Percentiles rank a stretch among this genome's conserved stretches.
phyloP scores from a whole-genome alignment of 1,140 invertebrate genomes.

The Berghia stephanieae region DNA sequence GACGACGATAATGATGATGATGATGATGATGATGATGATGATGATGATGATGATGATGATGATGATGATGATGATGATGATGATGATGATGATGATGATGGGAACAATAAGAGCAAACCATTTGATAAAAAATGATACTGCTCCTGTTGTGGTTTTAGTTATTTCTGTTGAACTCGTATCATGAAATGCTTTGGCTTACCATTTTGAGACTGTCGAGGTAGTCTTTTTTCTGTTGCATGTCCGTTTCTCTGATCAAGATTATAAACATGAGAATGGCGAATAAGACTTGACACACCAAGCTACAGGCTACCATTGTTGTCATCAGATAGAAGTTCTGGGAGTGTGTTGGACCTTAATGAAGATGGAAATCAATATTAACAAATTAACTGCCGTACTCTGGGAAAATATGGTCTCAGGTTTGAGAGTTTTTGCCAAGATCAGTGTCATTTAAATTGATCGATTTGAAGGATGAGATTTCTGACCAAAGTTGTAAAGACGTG shows the following conservation, averaged over 20 bases:
- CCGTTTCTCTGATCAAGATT: conserved; percentile 30
- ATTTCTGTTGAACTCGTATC: too few relatives aligned
- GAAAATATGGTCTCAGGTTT: too few relatives aligned
- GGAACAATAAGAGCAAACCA: not conserved
- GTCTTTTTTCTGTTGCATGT: conserved; percentile 23
- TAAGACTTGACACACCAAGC: conserved; percentile 11
- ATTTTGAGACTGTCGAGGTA: not conserved
- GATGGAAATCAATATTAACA: too few relatives aligned
- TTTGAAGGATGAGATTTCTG: too few relatives aligned
- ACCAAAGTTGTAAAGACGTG: too few relatives aligned
- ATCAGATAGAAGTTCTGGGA: not conserved
- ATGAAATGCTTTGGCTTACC: not conserved
- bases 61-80: not conserved
- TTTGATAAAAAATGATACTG: too few relatives aligned
- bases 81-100: not conserved
- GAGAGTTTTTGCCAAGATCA: too few relatives aligned
- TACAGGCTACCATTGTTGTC: not conserved
- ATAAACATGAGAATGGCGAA: conserved; percentile 34
- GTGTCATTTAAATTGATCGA: too few relatives aligned
- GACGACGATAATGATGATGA: too few relatives aligned
- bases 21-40: too few relatives aligned
- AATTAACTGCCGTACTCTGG: too few relatives aligned
- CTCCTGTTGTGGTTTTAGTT: not conserved
- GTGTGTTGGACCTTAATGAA: not conserved
- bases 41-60: too few relatives aligned